phyloP scores from a whole-genome alignment of 2,797 vertebrate genomes.

The Picus viridis region DNA sequence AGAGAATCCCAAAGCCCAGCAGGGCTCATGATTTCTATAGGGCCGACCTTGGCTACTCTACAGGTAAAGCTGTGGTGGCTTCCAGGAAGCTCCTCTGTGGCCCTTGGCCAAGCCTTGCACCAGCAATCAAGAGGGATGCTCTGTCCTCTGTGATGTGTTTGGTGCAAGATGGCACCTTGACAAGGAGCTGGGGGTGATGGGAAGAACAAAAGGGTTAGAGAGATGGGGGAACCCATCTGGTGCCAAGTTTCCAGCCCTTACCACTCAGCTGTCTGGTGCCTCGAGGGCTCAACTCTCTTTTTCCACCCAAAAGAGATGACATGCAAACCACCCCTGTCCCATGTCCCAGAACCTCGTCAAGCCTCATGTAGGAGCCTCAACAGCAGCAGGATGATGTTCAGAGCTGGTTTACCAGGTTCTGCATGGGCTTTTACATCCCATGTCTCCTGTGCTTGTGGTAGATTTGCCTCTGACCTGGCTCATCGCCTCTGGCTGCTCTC shows the following conservation, averaged over 20 bases:
- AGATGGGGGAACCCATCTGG: not conserved
- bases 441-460: not conserved
- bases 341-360: rapidly evolving
- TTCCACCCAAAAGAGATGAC: not conserved
- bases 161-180: not conserved
- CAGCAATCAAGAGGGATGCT: not conserved
- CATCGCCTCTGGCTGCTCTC: not conserved
- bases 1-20: not conserved
- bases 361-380: not conserved
- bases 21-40: rapidly evolving
- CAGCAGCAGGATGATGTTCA: not conserved
- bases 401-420: not conserved
- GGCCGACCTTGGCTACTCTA: not conserved
- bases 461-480: not conserved
- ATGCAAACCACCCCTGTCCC: rapidly evolving
- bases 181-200: not conserved
- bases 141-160: rapidly evolving
- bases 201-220: not conserved
- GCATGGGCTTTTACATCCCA: rapidly evolving
- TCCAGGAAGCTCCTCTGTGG: not conserved
- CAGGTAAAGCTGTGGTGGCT: not conserved
- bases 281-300: not conserved
- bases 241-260: not conserved
- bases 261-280: rapidly evolving
- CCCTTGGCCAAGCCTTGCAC: not conserved